Conservation (phyloP, 2,797 vertebrate genomes). For the Malurus leucopterus region DNA sequence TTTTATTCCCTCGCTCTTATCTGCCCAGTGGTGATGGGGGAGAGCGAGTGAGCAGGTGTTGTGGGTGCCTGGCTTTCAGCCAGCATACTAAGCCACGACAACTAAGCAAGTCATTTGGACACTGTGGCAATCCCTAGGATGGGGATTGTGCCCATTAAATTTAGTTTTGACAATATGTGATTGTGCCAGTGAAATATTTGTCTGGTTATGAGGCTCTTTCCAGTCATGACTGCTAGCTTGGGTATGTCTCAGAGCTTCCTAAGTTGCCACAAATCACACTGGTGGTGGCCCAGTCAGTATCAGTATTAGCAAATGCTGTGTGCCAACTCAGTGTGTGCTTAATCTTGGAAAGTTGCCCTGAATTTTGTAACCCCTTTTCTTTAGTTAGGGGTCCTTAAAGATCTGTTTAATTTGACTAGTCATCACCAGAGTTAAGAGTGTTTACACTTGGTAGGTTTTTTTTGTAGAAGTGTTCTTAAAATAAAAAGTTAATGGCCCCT, state of each 20-base stretch:
- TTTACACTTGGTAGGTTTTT: background rate
- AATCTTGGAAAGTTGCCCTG: background rate
- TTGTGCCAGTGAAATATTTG: background rate
- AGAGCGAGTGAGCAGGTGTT: too few relatives aligned
- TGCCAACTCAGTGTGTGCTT: background rate
- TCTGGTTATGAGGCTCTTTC: background rate
- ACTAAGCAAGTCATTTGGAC: background rate
- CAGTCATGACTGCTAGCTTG: background rate
- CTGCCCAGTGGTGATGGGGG: too few relatives aligned
- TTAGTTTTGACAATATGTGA: accelerated
- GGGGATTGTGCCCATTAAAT: background rate
- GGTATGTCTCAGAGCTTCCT: accelerated
- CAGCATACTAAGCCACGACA: too few relatives aligned
- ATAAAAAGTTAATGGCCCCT: background rate
- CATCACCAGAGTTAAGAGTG: background rate
- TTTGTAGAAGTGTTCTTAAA: background rate
- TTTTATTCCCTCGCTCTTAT: too few relatives aligned
- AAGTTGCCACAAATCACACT: accelerated
- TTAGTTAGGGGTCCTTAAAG: background rate
- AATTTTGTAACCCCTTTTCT: background rate
- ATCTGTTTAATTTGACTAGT: background rate
- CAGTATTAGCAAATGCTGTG: background rate
- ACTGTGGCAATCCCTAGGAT: background rate
- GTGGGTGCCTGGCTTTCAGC: too few relatives aligned
- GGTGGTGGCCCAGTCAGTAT: background rate